phyloP scores from a whole-genome alignment of 2,888 invertebrate genomes.

The Thalpophila matura region DNA sequence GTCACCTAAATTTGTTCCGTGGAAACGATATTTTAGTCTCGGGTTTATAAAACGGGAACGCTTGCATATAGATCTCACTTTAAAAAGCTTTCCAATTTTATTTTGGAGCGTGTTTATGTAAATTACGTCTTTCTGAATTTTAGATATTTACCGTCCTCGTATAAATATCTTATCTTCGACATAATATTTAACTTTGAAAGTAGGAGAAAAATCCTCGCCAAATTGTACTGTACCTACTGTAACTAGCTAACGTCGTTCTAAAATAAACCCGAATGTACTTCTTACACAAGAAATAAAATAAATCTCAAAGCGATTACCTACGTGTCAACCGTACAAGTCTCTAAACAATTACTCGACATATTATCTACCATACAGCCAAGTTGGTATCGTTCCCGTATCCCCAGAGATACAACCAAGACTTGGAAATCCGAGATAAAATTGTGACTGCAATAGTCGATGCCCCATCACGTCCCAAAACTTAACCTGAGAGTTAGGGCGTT shows the following conservation, averaged over 20 bases:
- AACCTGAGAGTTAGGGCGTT: constrained; percentile 58
- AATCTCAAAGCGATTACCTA: too few species aligned
- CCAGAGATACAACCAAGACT: constrained; percentile 8
- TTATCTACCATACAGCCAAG: background rate
- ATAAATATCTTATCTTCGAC: constrained; percentile 17
- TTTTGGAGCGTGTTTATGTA: constrained; percentile 36
- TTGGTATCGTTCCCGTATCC: constrained; percentile 20
- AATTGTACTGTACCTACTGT: too few species aligned
- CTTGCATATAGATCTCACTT: constrained; percentile 34
- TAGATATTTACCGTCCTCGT: constrained; percentile 3
- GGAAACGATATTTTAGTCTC: constrained; percentile 32
- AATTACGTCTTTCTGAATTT: constrained; percentile 26
- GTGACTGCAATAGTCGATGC: constrained; percentile 42
- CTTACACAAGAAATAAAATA: too few species aligned
- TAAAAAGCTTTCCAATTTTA: constrained; percentile 40
- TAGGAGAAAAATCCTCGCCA: too few species aligned
- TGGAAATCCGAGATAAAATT: constrained; percentile 39
- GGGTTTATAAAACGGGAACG: constrained; percentile 16
- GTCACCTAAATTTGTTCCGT: constrained; percentile 33
- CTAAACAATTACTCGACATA: constrained; percentile 9
- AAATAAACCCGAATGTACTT: too few species aligned
- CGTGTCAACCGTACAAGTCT: too few species aligned
- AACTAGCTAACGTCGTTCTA: too few species aligned
- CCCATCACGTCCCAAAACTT: constrained; percentile 63
- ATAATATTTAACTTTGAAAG: constrained; percentile 21